Evolutionary conservation across 2,888 invertebrate species (phyloP).

Genomic region (Netelia virgata): DNA sequence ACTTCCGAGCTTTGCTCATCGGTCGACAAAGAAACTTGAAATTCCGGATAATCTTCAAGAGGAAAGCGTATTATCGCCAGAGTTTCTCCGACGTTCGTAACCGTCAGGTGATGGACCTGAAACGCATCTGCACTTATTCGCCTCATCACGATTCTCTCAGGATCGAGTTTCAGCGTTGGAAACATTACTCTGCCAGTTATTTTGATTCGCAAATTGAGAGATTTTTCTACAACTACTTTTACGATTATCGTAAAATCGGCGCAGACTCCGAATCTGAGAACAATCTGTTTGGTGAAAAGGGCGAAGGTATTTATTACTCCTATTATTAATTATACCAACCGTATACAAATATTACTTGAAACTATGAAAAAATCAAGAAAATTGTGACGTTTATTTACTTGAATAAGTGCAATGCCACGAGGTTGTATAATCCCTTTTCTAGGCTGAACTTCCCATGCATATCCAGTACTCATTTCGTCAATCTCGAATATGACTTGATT

Average conservation of each 20-base stretch:
- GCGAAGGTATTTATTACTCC: too few relatives aligned
- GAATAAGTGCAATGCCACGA: constrained; percentile 71
- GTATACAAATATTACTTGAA: too few relatives aligned
- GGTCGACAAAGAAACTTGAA: constrained; percentile 75
- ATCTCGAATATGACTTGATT: constrained; percentile 71
- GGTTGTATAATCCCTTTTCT: constrained; percentile 71
- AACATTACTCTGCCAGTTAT: constrained; percentile 78
- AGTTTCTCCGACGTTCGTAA: constrained; percentile 79
- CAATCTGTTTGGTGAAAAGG: constrained; percentile 63
- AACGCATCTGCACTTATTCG: constrained; percentile 83
- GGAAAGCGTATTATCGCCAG: constrained; percentile 77
- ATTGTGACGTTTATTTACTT: constrained; percentile 62
- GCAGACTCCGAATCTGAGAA: constrained; percentile 72
- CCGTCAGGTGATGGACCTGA: constrained; percentile 76
- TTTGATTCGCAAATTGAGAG: constrained; percentile 65
- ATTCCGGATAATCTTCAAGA: constrained; percentile 82
- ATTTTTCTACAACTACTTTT: constrained; percentile 70
- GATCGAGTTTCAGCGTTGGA: constrained; percentile 85
- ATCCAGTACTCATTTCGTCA: constrained; percentile 60
- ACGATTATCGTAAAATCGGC: constrained; percentile 68
- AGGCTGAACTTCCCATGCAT: constrained; percentile 71
- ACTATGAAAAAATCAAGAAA: background rate
- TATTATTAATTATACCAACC: too few relatives aligned
- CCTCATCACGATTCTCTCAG: constrained; percentile 85
- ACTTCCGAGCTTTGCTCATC: background rate